These are phyloP conservation scores for Euborellia annulipes DNA, from an alignment of 1,140 invertebrate genomes.

Conservation along the genomic window DNA sequence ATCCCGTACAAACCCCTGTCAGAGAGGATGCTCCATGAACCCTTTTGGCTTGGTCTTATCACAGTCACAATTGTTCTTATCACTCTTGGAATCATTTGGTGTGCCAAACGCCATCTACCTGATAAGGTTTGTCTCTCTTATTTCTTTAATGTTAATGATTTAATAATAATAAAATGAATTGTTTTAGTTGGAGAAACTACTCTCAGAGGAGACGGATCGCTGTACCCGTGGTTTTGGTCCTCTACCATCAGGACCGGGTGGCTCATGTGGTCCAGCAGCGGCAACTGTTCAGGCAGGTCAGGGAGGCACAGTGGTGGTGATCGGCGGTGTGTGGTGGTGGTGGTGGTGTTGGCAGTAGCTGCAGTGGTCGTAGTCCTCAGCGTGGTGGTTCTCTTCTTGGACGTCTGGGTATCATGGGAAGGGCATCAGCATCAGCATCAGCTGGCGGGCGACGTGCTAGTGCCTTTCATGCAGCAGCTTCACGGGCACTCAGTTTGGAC, in stretches of 20 bases:
- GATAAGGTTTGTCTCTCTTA: conserved; percentile 34
- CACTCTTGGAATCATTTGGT: conserved; percentile 58
- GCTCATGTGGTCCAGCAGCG: neutral
- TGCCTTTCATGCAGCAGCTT: conserved; percentile 24
- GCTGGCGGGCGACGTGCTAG: too few relatives aligned
- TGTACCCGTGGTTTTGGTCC: conserved; percentile 21
- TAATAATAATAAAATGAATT: too few relatives aligned
- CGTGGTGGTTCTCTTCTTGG: conserved; percentile 41
- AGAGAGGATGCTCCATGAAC: conserved; percentile 61
- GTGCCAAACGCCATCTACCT: conserved; percentile 62
- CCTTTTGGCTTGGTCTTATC: conserved; percentile 66
- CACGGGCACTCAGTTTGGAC: conserved; percentile 62
- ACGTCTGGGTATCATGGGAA: conserved; percentile 45
- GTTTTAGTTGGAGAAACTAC: conserved; percentile 46
- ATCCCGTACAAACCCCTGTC: conserved; percentile 49
- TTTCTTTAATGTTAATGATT: too few relatives aligned
- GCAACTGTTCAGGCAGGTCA: neutral
- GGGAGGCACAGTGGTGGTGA: conserved; percentile 17
- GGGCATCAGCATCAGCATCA: too few relatives aligned
- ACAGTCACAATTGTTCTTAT: conserved; percentile 57
- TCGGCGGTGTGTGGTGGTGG: conserved; percentile 16
- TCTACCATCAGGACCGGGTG: too few relatives aligned
- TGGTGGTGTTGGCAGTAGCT: conserved; percentile 16
- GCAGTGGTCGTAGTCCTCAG: conserved; percentile 18
- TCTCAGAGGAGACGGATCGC: conserved; percentile 59